Base-by-base conservation (phyloP, 1,140 invertebrate genomes). In the Batillaria attramentaria region DNA sequence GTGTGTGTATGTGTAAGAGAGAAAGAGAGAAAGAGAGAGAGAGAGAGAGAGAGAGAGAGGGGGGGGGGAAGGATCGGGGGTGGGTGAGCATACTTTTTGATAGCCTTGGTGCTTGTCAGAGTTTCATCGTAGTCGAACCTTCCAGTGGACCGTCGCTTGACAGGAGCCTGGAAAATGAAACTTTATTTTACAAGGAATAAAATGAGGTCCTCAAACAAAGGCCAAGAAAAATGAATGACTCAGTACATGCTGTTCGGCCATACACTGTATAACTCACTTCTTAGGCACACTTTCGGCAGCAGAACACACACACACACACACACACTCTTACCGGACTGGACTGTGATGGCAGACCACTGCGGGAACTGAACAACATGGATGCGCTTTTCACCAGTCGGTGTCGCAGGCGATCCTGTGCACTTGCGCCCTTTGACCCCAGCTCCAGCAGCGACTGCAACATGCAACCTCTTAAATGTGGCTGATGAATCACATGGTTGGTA, bases 101-200 rank as follows among this genome's bases (percentile, higher is more conserved):
- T 96, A 18, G 95, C 95, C 75, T 94, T 95, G 39, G 95, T 94
- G 77, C 94, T 94, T 85, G 94, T 95, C 65, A 97, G 93, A 42
- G 94, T 94, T 85, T 95, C 95, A 90, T 97, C 96, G 87, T 95
- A 97, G 87, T 96, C 95, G 90, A 97, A 97, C 83, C 94, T 94
- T 2, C 94, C 95, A 43, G 83, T 84, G 0, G 87, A 84, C 42
- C 85, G 86, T 68, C 87, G 88, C 94, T 94, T 84, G 8, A 96
- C 89, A 1, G 96, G 96, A 20, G 96, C 96, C 91, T 92, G 69
- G 10, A 42, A 79, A 70, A 54, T n/a, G 46, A 78, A 62, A 39
- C 28, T 31, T 72, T 72, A 69, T 28, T 24, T 20, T 10, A 6
- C 16, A 72, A 39, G 62, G n/a, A 76, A 77, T 60, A 31, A 57